Base-by-base conservation (phyloP, 2,888 invertebrate genomes). In the Dasypogon diadema region DNA sequence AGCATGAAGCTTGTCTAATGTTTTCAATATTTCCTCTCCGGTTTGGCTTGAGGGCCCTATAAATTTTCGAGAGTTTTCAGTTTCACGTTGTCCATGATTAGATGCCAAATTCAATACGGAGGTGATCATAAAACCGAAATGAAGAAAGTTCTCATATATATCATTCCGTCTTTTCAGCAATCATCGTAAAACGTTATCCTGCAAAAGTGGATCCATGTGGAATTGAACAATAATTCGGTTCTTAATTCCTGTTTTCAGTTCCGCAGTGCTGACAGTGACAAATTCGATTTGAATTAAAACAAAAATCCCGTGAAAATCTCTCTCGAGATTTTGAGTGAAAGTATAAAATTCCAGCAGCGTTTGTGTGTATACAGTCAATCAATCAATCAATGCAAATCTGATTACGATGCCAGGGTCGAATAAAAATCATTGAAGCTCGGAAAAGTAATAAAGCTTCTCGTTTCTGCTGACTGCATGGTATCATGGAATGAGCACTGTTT, bases 201-300 rank as follows among this genome's bases (percentile, higher is more conserved):
- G 4, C 12, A 3, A 48, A 48, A 48, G 12, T 16, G 12, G 12
- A 12, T 48, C 12, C 12, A 16, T 12, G 48, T 3, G 48, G 48
- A 16, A 14, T 12, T 14, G n/a, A 16, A 16, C 12, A 48, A 48
- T 14, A 6, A 14, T 48, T 48, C 48, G n/a, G 6, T 14, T 12
- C 12, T 48, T 48, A 48, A 48, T 48, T 48, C 12, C 16, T n/a
- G 16, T 14, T 16, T 48, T 3, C 48, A 30, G 8, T 30, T 3
- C 8, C 8, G 30, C 6, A 48, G 48, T 16, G 12, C 16, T 48
- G 48, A 48, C 48, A 48, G 2, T 48, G 48, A 48, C 16, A 48
- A 48, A 48, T 48, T 48, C 16, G n/a, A 48, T 48, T 48, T 48
- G 12, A 48, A 48, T 48, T 48, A 48, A 12, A n/a, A 12, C 37